Base-by-base conservation (phyloP, 2,113 vertebrate species). In the Notarius lentiginosus region DNA sequence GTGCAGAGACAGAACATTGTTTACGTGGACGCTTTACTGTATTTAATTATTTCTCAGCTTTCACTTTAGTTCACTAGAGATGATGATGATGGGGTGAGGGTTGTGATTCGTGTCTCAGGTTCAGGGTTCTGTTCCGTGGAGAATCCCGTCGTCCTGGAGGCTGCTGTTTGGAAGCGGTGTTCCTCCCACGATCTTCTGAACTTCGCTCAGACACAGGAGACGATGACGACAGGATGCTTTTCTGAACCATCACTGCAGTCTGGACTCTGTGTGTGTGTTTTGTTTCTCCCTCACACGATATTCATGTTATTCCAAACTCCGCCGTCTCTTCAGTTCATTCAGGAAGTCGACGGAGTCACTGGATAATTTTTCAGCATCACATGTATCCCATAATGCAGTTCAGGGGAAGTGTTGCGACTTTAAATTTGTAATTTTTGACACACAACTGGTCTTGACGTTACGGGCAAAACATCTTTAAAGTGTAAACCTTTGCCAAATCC, bases 81-180 rank as follows among this genome's bases (percentile, higher is more conserved):
- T 66, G 7, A 56, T 55, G 15, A 79, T 18, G 53, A 20, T 30
- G 6, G 4, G 7, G n/a, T 12, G 27, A 55, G 1, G 2, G 12
- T 34, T 56, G 14, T 79, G 27, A 2, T 30, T 24, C 79, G 65
- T 84, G 22, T 87, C 47, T 84, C 41, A 90, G 90, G 27, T 49
- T 11, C 87, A 90, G 84, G 61, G 88, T 34, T 61, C 92, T 6
- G 91, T 93, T 20, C 94, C 92, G 0, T 99, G 98, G 98, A 98
- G 95, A 93, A 94, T 95, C 65, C 98, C 98, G 0, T 93, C 95
- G 80, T 99, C 98, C 11, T 99, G 98, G 98, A 96, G 91, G 87
- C 94, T 99, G 0, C 95, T 99, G 53, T 99, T 98, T 83, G 98
- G 98, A 82, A 97, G 90, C 0, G 96, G 98, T 8, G 95, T 99